Evolutionary conservation across 2,113 vertebrate genomes (phyloP), one percentile per base, ranked within the genome.

Genomic region (Ceuthmochares aereus): DNA sequence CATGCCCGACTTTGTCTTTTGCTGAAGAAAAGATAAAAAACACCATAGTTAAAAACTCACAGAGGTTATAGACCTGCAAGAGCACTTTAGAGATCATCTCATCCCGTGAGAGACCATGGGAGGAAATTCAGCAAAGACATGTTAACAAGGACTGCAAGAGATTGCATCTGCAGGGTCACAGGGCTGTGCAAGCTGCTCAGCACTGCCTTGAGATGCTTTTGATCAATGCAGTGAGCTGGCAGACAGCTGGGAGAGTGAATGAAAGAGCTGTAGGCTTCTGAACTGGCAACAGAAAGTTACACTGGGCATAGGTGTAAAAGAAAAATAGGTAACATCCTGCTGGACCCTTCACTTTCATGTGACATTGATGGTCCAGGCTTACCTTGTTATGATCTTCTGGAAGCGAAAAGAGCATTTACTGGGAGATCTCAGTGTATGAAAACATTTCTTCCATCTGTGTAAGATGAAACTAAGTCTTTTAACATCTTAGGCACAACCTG

Each of bases 221-320:
- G 97, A 90, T 95, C 95, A n/a, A 95, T 95, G 64, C 96, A 97
- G 45, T 96, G 98, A 60, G 97, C 96, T 90, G 98, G 97, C 67
- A 98, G 40, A 12, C 96, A 97, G 26, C 97, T 98, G 18, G 95
- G 97, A 75, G 98, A 97, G 97, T 89, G 97, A 98, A 81, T 97
- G 97, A 95, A 97, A 97, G 91, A 25, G 97, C 98, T 56, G 96
- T 96, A 26, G 54, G 96, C 97, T 66, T 97, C 98, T 25, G 98
- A 97, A n/a, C 95, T 78, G 3, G 96, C 88, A 68, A 96, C 56
- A 16, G 97, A 97, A 72, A 98, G 8, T 29, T 96, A 93, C 4
- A n/a, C 5, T 16, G 96, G 97, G 14, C 96, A 97, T 76, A 97
- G 96, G 69, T 73, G 86, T n/a, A 96, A 97, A 64, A 91, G 77